Evolutionary conservation across 1,140 invertebrate species (phyloP).

Genomic region (Pogonus chalceus): DNA sequence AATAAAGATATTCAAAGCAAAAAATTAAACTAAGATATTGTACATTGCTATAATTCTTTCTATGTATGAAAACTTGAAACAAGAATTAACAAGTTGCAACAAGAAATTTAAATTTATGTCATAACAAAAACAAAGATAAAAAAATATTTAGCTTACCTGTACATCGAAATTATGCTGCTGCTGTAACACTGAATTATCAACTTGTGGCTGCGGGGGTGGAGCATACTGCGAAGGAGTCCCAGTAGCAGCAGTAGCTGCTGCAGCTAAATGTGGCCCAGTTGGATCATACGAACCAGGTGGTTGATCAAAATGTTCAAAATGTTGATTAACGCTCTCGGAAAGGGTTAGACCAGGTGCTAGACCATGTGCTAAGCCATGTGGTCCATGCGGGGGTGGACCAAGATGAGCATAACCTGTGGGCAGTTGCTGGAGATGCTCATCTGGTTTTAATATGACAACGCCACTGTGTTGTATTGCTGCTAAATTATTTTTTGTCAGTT

Average conservation of each 20-base stretch:
- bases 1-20: no score
- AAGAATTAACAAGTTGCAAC: background rate
- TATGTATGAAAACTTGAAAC: no score
- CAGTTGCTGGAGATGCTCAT: slow-evolving; percentile 32
- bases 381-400: slow-evolving; percentile 30
- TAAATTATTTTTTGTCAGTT: slow-evolving; percentile 51
- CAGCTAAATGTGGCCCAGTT: background rate
- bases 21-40: no score
- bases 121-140: no score
- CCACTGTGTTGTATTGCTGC: slow-evolving; percentile 41
- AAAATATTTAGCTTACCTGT: slow-evolving; percentile 30
- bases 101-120: background rate
- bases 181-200: slow-evolving; percentile 32
- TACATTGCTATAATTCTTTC: no score
- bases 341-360: slow-evolving; percentile 35
- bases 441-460: slow-evolving; percentile 43
- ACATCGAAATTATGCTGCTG: slow-evolving; percentile 40
- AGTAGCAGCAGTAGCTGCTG: slow-evolving; percentile 14
- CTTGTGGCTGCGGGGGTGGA: slow-evolving; percentile 32
- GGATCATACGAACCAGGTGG: slow-evolving; percentile 16
- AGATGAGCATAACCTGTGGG: slow-evolving; percentile 23
- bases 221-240: slow-evolving; percentile 25
- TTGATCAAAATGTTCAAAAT: slow-evolving; percentile 33
- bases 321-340: slow-evolving; percentile 36
- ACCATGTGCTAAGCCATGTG: slow-evolving; percentile 35